Percentiles rank a stretch among this genome's conserved stretches.
Conservation (phyloP, 2,797 vertebrate genomes). For the Moxostoma hubbsi region DNA sequence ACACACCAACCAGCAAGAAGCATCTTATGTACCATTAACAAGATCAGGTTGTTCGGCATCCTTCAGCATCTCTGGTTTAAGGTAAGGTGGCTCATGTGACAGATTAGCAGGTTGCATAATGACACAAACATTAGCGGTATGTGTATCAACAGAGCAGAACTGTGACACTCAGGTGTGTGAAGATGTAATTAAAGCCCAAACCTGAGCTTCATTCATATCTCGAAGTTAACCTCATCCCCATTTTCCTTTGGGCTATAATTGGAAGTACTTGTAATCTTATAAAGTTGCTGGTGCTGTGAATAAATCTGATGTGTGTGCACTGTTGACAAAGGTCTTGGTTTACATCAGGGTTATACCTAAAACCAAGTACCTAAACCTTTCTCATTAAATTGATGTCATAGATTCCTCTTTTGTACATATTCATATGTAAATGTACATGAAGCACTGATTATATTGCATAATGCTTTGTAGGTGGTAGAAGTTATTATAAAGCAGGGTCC, state of each 20-base stretch:
- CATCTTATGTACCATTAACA: background rate
- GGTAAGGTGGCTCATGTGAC: slow-evolving; percentile 1
- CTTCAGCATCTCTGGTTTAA: background rate
- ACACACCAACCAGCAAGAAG: too few relatives aligned
- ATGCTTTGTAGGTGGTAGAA: too few relatives aligned
- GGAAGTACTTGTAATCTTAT: background rate
- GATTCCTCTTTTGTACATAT: too few relatives aligned
- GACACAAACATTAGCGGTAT: slow-evolving; percentile 17
- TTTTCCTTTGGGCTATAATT: too few relatives aligned
- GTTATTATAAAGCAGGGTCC: too few relatives aligned
- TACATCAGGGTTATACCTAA: background rate
- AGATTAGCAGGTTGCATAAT: slow-evolving; percentile 7
- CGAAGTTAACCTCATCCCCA: background rate
- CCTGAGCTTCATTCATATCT: background rate
- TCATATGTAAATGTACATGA: too few relatives aligned
- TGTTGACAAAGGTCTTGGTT: too few relatives aligned
- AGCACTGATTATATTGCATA: too few relatives aligned
- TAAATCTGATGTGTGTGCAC: background rate
- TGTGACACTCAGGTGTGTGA: background rate
- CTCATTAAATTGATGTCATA: too few relatives aligned
- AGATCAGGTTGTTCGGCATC: background rate
- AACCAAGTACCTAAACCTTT: too few relatives aligned
- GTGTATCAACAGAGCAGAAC: background rate
- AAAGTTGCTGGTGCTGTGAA: background rate
- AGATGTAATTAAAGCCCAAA: slow-evolving; percentile 16